Base-by-base conservation (phyloP, 2,888 invertebrate species). In the Mycalesis mineus region DNA sequence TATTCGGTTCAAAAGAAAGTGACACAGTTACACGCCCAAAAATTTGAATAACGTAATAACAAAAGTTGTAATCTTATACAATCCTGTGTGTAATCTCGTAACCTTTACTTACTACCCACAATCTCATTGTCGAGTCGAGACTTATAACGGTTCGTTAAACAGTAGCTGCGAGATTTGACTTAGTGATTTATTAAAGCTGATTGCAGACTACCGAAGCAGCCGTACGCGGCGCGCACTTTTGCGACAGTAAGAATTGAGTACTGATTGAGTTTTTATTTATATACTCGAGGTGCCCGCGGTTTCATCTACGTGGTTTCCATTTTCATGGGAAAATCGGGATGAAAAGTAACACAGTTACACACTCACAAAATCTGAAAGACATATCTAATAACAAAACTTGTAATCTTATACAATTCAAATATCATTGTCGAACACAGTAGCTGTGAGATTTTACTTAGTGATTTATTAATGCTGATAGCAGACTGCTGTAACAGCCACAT, bases 51-150 rank as follows among this genome's bases (percentile, higher is more conserved):
- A 47, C 33, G 33, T 33, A 36, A 17, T 47, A n/a, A 41, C 52
- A 55, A 48, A 41, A 45, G 36, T 40, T 22, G 51, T 39, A 52
- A 61, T 58, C 58, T 52, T 52, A 61, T 39, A 61, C 47, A 51
- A 48, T 47, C 50, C 36, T 31, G 45, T 55, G 33, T 49, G 51
- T 58, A 52, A 61, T 58, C 58, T 39, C 11, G 54, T 58, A 61
- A 58, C 58, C 58, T 55, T 57, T 60, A 50, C 33, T 36, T 7
- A 7, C 47, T 31, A 11, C 47, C 47, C 47, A 54, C 53, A 28
- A 31, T 55, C 47, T 47, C 57, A 51, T 53, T 53, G 57, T 57
- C 52, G 47, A 33, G 39, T 40, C 31, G 17, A 15, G 3, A 29
- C 39, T 40, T 40, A 8, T 57, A 57, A 52, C 57, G 57, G 57